Base-by-base conservation (phyloP, 1,140 invertebrate genomes). In the Trigoniulus corallinus region DNA sequence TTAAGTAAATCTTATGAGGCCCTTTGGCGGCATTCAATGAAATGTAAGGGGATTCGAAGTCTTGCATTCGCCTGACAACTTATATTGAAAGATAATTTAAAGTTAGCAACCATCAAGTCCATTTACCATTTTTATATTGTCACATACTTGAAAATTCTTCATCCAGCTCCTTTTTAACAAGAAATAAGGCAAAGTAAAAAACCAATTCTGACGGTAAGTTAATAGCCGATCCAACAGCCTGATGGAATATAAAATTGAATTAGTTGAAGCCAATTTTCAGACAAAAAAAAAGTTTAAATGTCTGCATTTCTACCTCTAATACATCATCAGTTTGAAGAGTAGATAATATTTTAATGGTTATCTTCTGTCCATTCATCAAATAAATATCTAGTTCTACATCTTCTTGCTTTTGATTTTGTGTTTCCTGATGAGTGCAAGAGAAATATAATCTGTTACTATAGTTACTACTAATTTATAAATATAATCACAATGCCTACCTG, bases 21-120 rank as follows among this genome's bases (percentile, higher is more conserved):
- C 65, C 66, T 58, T 70, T 73, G 58, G 72, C 69, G 56, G 74
- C 73, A 58, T 75, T 84, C 59, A 87, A 76, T 48, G 89, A 91
- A 67, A 96, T 82, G 66, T 84, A 88, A 12, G 92, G 92, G 53
- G 88, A 92, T 74, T 98, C 93, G 76, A 93, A 97, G 63, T 95
- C 81, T 69, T 94, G 85, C 23, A 97, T 67, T 64, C 84, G 86
- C 51, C 91, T 75, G 41, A 93, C 64, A 65, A 92, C 78, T 74
- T 74, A 54, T 72, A 70, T 56, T 59, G 57, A 56, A 55, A 56
- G 47, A 57, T 12, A n/a, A 42, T 26, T 20, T 47, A 47, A 43
- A 55, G 37, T 50, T 41, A 13, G 45, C 25, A 44, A 54, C 48
- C 18, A 45, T 44, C 26, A 44, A 27, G 47, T 22, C 25, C n/a